Evolutionary conservation across 2,113 vertebrate genomes (phyloP), one percentile per base, ranked within the genome.

Genomic region (Rhagologus leucostigma): DNA sequence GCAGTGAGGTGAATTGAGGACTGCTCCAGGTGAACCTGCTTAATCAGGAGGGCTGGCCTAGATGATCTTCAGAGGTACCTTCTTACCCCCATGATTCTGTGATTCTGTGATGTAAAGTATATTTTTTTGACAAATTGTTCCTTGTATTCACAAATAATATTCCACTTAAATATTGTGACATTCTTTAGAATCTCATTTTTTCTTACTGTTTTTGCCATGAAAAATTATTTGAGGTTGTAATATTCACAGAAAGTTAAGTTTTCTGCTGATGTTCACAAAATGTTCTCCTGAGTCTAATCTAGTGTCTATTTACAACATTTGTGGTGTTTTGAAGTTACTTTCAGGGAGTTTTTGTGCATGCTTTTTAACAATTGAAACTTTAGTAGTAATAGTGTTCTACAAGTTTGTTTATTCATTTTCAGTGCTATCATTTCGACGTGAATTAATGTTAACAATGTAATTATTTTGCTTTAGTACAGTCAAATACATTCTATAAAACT

Each of bases 41-140:
- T 64, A 15, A 57, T 8, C 21, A 57, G 9, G 7, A 8, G 7
- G 1, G 1, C 16, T 80, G 42, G 32, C 18, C 32, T 37, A 23
- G 26, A 9, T 56, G 49, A 37, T 37, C 50, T 57, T 26, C 50
- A 73, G 59, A 57, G 32, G 17, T 6, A 37, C 13, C 14, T 59
- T 52, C 0, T 0, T 44, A 37, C 9, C 10, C 27, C 15, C 37
- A 57, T 10, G 3, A 19, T 65, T 59, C 10, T 44, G 20, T 32
- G 35, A 35, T 55, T 47, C 41, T 63, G 32, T 37, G 15, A 65
- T 20, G 8, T 33, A 29, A 65, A 73, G 8, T n/a, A 9, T n/a
- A 3, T n/a, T 29, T 39, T 60, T 63, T n/a, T 69, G 7, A 20
- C 52, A 30, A 69, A 78, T 56, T 11, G 12, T 84, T 46, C 20